Evolutionary conservation across 1,140 invertebrate species (phyloP).

Genomic region (Heliconius hewitsoni): DNA sequence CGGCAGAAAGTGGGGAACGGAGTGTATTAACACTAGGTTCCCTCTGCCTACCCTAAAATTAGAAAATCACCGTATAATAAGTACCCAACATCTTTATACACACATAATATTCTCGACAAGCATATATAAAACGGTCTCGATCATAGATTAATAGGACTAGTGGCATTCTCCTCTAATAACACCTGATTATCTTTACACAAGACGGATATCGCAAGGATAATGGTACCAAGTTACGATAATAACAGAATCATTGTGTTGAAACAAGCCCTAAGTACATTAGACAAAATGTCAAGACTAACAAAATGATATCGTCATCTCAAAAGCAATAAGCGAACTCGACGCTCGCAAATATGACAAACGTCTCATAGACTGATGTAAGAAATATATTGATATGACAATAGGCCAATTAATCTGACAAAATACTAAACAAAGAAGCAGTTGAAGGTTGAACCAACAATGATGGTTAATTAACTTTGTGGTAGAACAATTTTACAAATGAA

Average conservation of each 20-base stretch:
- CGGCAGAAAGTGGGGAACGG: too few species aligned
- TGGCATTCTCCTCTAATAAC: constrained; percentile 28
- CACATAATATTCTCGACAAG: background rate
- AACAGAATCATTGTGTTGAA: constrained; percentile 31
- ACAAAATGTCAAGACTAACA: constrained; percentile 46
- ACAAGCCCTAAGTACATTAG: constrained; percentile 26
- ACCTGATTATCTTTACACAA: constrained; percentile 26
- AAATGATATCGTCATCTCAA: constrained; percentile 45
- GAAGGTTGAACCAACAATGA: constrained; percentile 45
- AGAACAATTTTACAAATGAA: constrained; percentile 3
- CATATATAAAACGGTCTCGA: background rate
- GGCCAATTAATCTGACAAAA: constrained; percentile 67
- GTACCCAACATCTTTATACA: background rate
- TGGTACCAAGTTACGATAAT: constrained; percentile 22
- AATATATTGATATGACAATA: constrained; percentile 63
- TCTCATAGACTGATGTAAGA: constrained; percentile 54
- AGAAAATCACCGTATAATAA: too few species aligned
- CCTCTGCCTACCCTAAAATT: too few species aligned
- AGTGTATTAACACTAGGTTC: too few species aligned
- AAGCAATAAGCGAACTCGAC: constrained; percentile 38
- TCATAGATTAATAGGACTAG: constrained; percentile 14
- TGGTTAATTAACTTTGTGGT: background rate
- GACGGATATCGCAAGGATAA: constrained; percentile 21
- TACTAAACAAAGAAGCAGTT: constrained; percentile 55
- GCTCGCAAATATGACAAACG: constrained; percentile 48